Conservation (phyloP, 1,140 invertebrate species). For the Drosophila subobscura region DNA sequence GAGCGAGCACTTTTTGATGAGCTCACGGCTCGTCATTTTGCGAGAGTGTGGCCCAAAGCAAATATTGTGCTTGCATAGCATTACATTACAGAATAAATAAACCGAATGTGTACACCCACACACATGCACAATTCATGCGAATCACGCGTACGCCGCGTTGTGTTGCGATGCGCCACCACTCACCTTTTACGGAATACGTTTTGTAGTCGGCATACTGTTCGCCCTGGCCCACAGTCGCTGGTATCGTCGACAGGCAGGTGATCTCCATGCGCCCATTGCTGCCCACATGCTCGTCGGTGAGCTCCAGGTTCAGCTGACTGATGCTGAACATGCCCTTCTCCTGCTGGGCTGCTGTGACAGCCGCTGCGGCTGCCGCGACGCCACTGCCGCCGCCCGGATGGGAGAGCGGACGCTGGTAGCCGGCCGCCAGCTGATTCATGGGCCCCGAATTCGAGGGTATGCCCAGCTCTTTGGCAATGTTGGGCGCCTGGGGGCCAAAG, state of each 20-base stretch:
- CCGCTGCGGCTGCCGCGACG: constrained; percentile 75
- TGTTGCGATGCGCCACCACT: constrained; percentile 56
- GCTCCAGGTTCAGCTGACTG: constrained; percentile 85
- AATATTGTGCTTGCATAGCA: constrained; percentile 68
- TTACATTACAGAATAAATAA: constrained; percentile 62
- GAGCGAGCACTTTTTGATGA: constrained; percentile 63
- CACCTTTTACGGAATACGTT: constrained; percentile 87
- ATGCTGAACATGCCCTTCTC: constrained; percentile 82
- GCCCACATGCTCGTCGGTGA: constrained; percentile 86
- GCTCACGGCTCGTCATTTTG: constrained; percentile 67
- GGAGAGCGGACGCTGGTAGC: constrained; percentile 77
- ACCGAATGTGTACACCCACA: constrained; percentile 8
- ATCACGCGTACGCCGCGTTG: constrained; percentile 56
- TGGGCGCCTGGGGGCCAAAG: constrained; percentile 79
- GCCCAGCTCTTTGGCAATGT: constrained; percentile 77
- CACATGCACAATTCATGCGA: constrained; percentile 43
- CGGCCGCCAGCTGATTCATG: constrained; percentile 78
- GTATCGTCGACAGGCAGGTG: constrained; percentile 89
- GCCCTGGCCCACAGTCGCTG: constrained; percentile 86
- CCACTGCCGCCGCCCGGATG: constrained; percentile 80
- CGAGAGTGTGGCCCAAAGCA: constrained; percentile 45
- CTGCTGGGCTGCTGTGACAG: constrained; percentile 76
- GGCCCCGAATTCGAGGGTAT: constrained; percentile 77
- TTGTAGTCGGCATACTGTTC: constrained; percentile 88
- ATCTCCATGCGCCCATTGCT: constrained; percentile 88